Conservation (phyloP, 2,113 vertebrate genomes). For the Austrofundulus limnaeus region DNA sequence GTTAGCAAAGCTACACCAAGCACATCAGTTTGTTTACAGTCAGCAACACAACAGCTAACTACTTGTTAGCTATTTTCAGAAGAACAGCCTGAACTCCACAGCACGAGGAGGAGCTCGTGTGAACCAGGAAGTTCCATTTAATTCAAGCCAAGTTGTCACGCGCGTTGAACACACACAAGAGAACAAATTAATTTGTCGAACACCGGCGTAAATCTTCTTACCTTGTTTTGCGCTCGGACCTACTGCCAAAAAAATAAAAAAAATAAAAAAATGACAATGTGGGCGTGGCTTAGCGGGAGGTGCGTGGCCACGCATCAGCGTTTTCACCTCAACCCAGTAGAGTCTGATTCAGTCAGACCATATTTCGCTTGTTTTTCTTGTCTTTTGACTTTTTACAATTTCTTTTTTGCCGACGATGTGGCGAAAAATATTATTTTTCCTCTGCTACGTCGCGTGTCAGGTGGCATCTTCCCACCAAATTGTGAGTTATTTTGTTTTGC, state of each 20-base stretch:
- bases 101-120: background rate
- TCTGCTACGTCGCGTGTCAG: background rate
- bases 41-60: no score
- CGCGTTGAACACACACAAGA: background rate
- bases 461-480: constrained; percentile 27
- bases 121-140: background rate
- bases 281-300: constrained; percentile 31
- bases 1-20: no score
- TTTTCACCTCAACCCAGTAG: no score
- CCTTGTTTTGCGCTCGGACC: no score
- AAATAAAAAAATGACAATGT: background rate
- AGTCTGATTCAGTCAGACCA: no score
- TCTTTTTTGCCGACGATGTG: constrained; percentile 35
- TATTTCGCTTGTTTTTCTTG: no score
- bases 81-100: background rate
- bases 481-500: constrained; percentile 39
- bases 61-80: no score
- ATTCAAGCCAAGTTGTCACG: background rate
- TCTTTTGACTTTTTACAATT: no score
- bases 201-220: constrained; percentile 5
- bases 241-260: no score
- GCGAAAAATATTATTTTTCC: background rate
- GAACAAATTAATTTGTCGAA: background rate
- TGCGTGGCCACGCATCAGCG: no score
- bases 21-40: no score